Percentiles rank a stretch among this genome's conserved stretches.
phyloP scores from a whole-genome alignment of 2,888 invertebrate genomes.

The Pelosia muscerda region DNA sequence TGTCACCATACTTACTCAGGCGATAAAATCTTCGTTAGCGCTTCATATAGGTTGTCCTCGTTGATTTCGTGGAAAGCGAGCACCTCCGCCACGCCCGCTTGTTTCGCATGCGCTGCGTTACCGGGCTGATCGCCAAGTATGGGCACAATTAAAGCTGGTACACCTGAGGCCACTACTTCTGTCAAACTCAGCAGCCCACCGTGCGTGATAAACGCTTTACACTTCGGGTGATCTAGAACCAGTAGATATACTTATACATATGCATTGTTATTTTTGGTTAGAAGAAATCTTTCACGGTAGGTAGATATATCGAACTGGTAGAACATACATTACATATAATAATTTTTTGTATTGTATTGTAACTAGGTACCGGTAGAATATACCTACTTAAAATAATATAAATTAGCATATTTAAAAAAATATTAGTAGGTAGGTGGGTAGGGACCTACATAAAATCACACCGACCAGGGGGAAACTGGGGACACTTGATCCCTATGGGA shows the following conservation, averaged over 20 bases:
- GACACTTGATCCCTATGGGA: too few species aligned
- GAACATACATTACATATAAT: too few species aligned
- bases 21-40: constrained; percentile 74
- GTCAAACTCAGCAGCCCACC: constrained; percentile 84
- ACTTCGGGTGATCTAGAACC: constrained; percentile 86
- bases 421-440: too few species aligned
- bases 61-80: constrained; percentile 73
- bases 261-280: too few species aligned
- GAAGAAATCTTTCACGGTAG: too few species aligned
- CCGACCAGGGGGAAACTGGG: too few species aligned
- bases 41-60: constrained; percentile 72
- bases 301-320: not conserved
- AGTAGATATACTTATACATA: not conserved
- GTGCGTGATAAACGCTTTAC: constrained; percentile 82
- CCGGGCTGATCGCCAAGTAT: constrained; percentile 85
- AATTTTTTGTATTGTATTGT: too few species aligned
- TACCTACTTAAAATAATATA: not conserved
- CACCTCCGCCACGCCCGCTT: constrained; percentile 69
- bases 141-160: constrained; percentile 84
- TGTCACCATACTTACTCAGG: constrained; percentile 69
- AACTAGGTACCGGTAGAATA: not conserved
- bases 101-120: constrained; percentile 63
- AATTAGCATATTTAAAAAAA: too few species aligned
- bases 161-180: constrained; percentile 84
- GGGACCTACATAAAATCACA: too few species aligned